Conservation (phyloP, 2,888 invertebrate species). For the Phytoseiulus persimilis region DNA sequence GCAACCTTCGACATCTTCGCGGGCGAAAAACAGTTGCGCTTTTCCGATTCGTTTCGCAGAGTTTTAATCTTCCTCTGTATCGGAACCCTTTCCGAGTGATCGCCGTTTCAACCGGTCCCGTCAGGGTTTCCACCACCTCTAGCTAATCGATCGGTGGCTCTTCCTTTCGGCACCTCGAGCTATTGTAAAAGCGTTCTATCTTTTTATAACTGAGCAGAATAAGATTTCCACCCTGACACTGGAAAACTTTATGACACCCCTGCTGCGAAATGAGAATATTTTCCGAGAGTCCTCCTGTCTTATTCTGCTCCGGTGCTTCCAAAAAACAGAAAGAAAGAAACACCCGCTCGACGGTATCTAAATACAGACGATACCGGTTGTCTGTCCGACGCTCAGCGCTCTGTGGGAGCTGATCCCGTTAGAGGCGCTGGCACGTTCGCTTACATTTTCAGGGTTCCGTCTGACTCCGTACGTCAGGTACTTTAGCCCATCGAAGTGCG, state of each 20-base stretch:
- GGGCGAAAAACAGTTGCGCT: background rate
- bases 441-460: background rate
- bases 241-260: background rate
- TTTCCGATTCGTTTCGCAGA: background rate
- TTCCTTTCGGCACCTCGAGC: background rate
- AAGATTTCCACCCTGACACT: background rate
- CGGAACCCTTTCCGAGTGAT: background rate
- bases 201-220: background rate
- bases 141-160: no score
- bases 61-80: background rate
- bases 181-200: background rate
- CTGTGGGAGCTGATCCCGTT: background rate
- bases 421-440: background rate
- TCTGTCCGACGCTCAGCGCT: background rate
- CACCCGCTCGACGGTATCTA: no score
- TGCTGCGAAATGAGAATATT: no score
- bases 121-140: no score
- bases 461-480: background rate
- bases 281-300: no score
- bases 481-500: background rate
- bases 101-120: no score
- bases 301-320: no score
- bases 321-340: no score
- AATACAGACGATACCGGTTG: background rate
- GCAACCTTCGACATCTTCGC: background rate